phyloP scores from a whole-genome alignment of 2,888 invertebrate species.

The Cosmia trapezina region DNA sequence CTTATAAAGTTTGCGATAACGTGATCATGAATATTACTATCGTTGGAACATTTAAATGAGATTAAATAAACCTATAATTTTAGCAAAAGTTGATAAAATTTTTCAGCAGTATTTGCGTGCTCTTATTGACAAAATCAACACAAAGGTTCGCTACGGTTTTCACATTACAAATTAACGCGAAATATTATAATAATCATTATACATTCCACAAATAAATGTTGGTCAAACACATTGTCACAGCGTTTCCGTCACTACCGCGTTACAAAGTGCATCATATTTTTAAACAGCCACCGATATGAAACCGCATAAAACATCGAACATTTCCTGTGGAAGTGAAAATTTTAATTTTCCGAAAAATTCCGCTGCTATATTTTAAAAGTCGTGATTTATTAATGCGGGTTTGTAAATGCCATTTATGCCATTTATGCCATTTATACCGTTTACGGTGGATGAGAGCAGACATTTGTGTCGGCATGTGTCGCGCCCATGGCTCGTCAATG shows the following conservation, averaged over 20 bases:
- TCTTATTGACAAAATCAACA: constrained; percentile 7
- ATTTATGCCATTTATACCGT: constrained; percentile 81
- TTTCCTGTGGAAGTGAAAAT: constrained; percentile 81
- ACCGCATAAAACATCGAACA: constrained; percentile 83
- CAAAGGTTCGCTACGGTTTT: constrained; percentile 14
- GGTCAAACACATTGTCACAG: constrained; percentile 58
- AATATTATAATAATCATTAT: constrained; percentile 35
- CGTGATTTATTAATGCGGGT: constrained; percentile 85
- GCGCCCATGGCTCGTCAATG: constrained; percentile 70
- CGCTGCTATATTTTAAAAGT: constrained; percentile 84
- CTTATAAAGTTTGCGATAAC: constrained; percentile 23
- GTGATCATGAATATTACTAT: constrained; percentile 34
- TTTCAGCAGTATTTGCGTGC: constrained; percentile 5
- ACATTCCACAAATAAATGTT: constrained; percentile 51
- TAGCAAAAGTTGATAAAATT: constrained; percentile 3
- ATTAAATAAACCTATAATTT: constrained; percentile 13
- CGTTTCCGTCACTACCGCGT: constrained; percentile 67
- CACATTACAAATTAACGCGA: constrained; percentile 44
- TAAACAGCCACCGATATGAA: constrained; percentile 77
- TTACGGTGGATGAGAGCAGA: constrained; percentile 78
- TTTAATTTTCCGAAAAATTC: constrained; percentile 82
- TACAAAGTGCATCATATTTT: constrained; percentile 79
- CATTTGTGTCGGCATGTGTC: constrained; percentile 75
- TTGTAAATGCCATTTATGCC: constrained; percentile 81
- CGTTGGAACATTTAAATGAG: constrained; percentile 19